Evolutionary conservation across 2,113 vertebrate species (phyloP).

Genomic region (Myotis davidii): DNA sequence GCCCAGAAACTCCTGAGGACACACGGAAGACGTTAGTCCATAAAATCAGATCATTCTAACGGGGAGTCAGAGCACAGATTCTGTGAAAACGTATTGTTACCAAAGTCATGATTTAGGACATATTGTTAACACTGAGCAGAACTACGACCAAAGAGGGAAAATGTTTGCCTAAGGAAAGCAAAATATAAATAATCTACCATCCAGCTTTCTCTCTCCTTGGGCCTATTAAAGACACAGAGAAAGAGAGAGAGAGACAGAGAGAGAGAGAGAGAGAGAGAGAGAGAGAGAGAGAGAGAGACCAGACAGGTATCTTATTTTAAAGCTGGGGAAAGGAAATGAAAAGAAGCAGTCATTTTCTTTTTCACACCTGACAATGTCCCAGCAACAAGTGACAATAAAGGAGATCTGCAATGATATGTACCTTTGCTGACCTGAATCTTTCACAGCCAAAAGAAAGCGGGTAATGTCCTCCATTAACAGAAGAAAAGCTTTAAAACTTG

Average conservation of each 20-base stretch:
- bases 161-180: not conserved
- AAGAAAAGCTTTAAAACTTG: constrained; percentile 30
- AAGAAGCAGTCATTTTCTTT: constrained; percentile 4
- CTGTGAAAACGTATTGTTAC: constrained; percentile 8
- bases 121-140: not conserved
- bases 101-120: not conserved
- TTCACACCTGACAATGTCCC: not conserved
- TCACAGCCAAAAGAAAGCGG: not conserved
- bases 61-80: not conserved
- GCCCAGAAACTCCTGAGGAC: not conserved
- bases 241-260: no score
- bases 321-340: not conserved
- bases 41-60: not conserved
- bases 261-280: no score
- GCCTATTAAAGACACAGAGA: not conserved
- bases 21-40: not conserved
- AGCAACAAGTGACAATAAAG: not conserved
- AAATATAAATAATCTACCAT: not conserved
- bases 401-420: not conserved
- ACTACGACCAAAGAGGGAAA: not conserved
- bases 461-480: not conserved
- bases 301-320: not conserved
- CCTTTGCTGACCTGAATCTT: constrained; percentile 28
- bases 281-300: no score
- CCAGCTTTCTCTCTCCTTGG: not conserved